phyloP scores from a whole-genome alignment of 2,888 invertebrate species.

The Anticlea derivata region DNA sequence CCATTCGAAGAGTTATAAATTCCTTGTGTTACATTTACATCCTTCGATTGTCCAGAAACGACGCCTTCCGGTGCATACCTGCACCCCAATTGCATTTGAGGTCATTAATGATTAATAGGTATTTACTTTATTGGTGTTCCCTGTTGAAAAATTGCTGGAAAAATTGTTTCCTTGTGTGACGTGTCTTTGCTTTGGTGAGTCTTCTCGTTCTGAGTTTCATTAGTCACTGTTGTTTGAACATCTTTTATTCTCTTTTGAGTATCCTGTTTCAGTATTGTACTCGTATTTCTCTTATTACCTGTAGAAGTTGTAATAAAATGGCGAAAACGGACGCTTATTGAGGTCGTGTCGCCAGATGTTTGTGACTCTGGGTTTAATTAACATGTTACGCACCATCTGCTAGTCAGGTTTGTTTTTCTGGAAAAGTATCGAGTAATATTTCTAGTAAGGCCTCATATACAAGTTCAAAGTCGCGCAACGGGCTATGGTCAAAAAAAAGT shows the following conservation, averaged over 20 bases:
- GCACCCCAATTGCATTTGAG: not conserved
- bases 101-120: not conserved
- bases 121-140: too few relatives aligned
- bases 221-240: slow-evolving; percentile 10
- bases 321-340: slow-evolving; percentile 39
- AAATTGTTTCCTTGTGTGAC: not conserved
- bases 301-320: slow-evolving; percentile 38
- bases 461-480: too few relatives aligned
- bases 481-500: too few relatives aligned
- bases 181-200: slow-evolving; percentile 2
- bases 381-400: slow-evolving; percentile 40
- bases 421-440: slow-evolving; percentile 17
- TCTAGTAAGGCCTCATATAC: too few relatives aligned
- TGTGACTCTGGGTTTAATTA: slow-evolving; percentile 40
- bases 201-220: slow-evolving; percentile 3
- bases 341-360: slow-evolving; percentile 51
- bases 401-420: slow-evolving; percentile 25
- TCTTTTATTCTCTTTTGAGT: not conserved
- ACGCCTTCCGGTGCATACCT: slow-evolving; percentile 59
- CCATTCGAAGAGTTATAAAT: slow-evolving; percentile 57
- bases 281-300: slow-evolving; percentile 21
- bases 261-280: slow-evolving; percentile 1
- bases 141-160: not conserved
- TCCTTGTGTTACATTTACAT: slow-evolving; percentile 59
- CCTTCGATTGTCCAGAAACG: slow-evolving; percentile 76